Base-by-base conservation (phyloP, 2,797 vertebrate species). In the Otus scops region DNA sequence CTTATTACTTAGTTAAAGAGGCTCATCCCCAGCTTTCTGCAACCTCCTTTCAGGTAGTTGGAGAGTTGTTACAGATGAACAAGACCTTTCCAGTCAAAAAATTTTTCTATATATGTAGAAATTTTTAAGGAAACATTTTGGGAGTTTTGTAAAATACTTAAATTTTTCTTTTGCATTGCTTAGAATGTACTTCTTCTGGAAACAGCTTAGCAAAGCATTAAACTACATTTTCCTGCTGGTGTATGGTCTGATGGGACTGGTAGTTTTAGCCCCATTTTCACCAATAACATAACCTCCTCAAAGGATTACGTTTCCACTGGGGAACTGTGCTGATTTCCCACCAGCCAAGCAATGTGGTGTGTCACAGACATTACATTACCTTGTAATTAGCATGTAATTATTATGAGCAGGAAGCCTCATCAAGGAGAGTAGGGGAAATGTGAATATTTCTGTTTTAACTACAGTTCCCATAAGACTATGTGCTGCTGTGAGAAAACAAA, bases 401-500 rank as follows among this genome's bases (percentile, higher is more conserved):
- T 53, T 36, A 59, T 2, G 27, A 94, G 47, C 77, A 85, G 77
- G 83, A 92, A 87, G 32, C 43, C 50, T 88, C 54, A 24, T 56
- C 0, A 2, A 76, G 45, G 80, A 59, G 28, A 60, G 18, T 6
- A 28, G 32, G 47, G 56, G 11, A 68, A 80, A 67, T 68, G 45
- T 10, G 47, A 59, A 8, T 27, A 28, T 70, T 82, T 80, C 64
- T 95, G 32, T 7, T 95, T 85, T 88, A 93, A 92, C 91, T 93
- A 57, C 81, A 80, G 86, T 20, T 96, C 84, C 84, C 89, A 77
- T 54, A 83, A 91, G 89, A 92, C 67, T 87, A 93, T 5, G 23
- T 89, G 91, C 39, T 80, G 63, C 84, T 60, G 48, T 74, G 48
- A 85, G 78, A 74, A 93, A 97, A 92, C 67, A 85, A 89, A 83